phyloP scores from a whole-genome alignment of 2,113 vertebrate genomes.

The Myrmophylax atrothorax region DNA sequence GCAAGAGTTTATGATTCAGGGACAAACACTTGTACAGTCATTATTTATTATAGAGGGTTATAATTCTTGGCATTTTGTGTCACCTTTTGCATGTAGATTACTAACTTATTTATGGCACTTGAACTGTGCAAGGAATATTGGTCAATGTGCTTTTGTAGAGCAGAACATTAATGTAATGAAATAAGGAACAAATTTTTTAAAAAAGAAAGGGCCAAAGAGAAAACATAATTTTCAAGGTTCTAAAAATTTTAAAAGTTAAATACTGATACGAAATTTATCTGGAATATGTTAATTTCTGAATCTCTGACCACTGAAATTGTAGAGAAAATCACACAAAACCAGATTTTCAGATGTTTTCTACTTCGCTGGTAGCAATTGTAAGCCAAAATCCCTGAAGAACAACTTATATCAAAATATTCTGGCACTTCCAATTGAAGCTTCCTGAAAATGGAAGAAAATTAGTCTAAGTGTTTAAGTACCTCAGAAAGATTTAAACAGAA shows the following conservation, averaged over 20 bases:
- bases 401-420: neutral
- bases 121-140: fast-evolving
- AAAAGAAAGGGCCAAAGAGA: neutral
- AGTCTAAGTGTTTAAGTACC: neutral
- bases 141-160: neutral
- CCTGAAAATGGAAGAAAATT: neutral
- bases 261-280: neutral
- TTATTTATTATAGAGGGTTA: neutral
- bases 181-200: neutral
- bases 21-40: neutral
- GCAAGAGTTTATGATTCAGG: neutral
- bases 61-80: neutral
- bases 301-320: neutral
- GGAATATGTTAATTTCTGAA: neutral
- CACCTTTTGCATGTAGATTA: neutral
- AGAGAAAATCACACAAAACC: neutral
- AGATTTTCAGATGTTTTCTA: neutral
- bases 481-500: neutral
- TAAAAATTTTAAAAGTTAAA: neutral
- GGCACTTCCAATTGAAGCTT: neutral
- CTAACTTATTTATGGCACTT: neutral
- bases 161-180: neutral
- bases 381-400: neutral
- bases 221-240: neutral
- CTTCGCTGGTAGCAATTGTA: neutral